Percentiles rank a stretch among this genome's conserved stretches.
phyloP scores from a whole-genome alignment of 2,113 vertebrate genomes.

The Dolichallabes microphthalmus region DNA sequence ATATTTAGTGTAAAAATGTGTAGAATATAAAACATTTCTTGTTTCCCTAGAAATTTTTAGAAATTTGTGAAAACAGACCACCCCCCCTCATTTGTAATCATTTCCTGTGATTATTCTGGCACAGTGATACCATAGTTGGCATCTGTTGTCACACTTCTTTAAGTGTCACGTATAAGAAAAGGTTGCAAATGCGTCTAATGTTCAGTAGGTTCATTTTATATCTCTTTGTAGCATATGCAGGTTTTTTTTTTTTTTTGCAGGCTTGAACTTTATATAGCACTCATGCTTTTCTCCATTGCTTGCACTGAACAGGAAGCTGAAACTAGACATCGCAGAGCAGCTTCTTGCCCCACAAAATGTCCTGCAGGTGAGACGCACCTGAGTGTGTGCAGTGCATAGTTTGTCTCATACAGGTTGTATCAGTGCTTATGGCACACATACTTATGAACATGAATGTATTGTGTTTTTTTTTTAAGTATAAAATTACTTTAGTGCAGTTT shows the following conservation, averaged over 20 bases:
- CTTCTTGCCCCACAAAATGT: conserved; percentile 39
- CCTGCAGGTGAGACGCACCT: conserved; percentile 57
- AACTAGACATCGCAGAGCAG: not conserved
- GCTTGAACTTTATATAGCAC: not conserved
- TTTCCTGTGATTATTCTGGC: not conserved
- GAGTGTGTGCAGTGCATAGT: not conserved
- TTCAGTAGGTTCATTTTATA: not conserved
- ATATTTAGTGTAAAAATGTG: not conserved
- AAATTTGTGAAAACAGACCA: not conserved
- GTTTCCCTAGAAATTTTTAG: not conserved
- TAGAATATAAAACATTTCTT: not conserved
- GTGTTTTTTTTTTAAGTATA: not conserved
- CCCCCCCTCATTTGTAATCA: not conserved
- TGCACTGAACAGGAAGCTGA: conserved; percentile 18
- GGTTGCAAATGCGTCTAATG: not conserved
- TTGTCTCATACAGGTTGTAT: not conserved
- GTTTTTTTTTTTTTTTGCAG: not conserved
- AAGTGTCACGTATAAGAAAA: not conserved
- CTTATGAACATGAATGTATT: not conserved
- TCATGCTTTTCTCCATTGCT: not conserved
- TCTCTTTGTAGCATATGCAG: not conserved
- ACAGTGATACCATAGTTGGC: not conserved
- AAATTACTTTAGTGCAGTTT: not conserved
- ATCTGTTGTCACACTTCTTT: not conserved
- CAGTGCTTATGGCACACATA: not conserved